phyloP scores from a whole-genome alignment of 2,888 invertebrate species.

The Epistrophe grossulariae region DNA sequence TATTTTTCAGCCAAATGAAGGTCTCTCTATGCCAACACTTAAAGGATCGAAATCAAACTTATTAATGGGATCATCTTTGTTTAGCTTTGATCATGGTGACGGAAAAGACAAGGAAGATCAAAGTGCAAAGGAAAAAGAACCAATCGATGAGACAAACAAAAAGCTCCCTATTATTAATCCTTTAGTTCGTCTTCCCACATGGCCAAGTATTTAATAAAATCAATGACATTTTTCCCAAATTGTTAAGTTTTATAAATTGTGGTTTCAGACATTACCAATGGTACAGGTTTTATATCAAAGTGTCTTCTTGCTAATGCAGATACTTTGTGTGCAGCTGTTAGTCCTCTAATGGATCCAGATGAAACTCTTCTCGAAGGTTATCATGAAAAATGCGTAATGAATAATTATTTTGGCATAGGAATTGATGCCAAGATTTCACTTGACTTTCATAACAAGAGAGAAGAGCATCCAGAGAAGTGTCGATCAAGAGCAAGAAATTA shows the following conservation, averaged over 20 bases:
- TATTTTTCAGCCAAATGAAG: constrained; percentile 82
- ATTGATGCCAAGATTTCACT: constrained; percentile 98
- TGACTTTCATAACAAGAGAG: constrained; percentile 98
- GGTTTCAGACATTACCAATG: constrained; percentile 84
- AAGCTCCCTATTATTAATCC: constrained; percentile 95
- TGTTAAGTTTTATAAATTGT: background rate
- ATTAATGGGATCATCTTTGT: constrained; percentile 83
- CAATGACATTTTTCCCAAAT: background rate
- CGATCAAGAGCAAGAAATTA: constrained; percentile 96
- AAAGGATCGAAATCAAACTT: constrained; percentile 87
- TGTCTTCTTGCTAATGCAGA: constrained; percentile 98
- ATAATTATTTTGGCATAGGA: constrained; percentile 99
- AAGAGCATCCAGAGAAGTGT: constrained; percentile 98
- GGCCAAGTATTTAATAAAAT: constrained; percentile 89
- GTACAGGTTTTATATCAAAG: constrained; percentile 96
- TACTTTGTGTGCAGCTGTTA: constrained; percentile 97
- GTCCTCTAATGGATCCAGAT: constrained; percentile 96
- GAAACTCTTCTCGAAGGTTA: constrained; percentile 94
- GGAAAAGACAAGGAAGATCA: constrained; percentile 80
- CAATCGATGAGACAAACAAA: constrained; percentile 86
- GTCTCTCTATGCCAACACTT: constrained; percentile 84
- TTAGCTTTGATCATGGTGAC: constrained; percentile 81
- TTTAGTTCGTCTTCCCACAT: constrained; percentile 92
- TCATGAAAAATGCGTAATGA: constrained; percentile 98
- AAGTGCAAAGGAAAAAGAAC: constrained; percentile 76